phyloP scores from a whole-genome alignment of 2,113 vertebrate genomes.

The Steatornis caripensis region DNA sequence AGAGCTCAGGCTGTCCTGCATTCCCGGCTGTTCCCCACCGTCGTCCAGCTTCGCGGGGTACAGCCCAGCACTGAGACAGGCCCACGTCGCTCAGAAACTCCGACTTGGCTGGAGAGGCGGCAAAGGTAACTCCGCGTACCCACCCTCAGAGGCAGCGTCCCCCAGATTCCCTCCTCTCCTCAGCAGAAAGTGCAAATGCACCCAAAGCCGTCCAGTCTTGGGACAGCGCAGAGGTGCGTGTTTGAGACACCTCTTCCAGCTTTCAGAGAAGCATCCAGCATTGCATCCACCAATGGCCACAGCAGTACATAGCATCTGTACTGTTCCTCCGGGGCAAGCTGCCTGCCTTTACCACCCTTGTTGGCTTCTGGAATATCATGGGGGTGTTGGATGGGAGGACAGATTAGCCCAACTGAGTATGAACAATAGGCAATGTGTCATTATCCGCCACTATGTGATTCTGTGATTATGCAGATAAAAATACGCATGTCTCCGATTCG shows the following conservation, averaged over 20 bases:
- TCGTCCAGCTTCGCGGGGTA: neutral
- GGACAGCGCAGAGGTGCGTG: neutral
- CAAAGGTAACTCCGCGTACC: accelerated
- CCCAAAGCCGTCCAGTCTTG: neutral
- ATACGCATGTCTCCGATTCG: neutral
- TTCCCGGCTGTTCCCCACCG: neutral
- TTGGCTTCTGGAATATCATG: neutral
- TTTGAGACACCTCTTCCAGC: neutral
- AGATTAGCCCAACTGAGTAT: neutral
- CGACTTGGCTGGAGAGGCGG: neutral
- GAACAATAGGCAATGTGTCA: neutral
- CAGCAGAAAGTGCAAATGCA: neutral
- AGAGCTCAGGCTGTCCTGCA: accelerated
- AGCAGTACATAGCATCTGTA: neutral
- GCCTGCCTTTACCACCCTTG: neutral
- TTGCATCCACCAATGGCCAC: accelerated
- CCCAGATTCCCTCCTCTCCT: neutral
- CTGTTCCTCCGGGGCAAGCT: neutral
- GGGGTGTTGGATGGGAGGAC: neutral
- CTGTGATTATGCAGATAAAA: neutral
- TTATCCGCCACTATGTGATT: neutral
- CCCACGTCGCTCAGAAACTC: neutral
- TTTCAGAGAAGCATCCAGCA: neutral
- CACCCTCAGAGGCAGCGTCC: neutral
- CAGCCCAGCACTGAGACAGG: neutral